These are phyloP conservation scores for Steinernema carpocapsae DNA, from an alignment of 2,888 invertebrate species.

Conservation along the genomic window DNA sequence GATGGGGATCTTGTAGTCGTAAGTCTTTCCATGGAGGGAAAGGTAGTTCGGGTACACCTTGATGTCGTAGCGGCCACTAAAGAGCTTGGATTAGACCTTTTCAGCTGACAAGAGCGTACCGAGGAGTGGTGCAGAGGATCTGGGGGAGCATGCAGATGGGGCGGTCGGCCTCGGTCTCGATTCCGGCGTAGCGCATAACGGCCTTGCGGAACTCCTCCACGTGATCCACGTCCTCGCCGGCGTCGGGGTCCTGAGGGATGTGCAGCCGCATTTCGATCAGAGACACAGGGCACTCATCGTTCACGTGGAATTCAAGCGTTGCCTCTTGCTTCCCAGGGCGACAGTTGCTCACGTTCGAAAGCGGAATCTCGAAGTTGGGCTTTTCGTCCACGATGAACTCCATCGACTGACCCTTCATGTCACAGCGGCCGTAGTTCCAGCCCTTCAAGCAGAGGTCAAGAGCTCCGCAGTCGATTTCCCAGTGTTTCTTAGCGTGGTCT, in stretches of 20 bases:
- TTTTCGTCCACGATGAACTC: conserved; percentile 64
- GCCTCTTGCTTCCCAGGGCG: conserved; percentile 88
- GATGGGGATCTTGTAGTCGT: conserved; percentile 99
- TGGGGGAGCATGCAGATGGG: conserved; percentile 95
- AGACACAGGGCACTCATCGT: conserved; percentile 95
- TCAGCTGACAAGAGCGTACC: conserved; percentile 73
- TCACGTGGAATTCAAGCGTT: conserved; percentile 84
- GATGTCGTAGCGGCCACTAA: conserved; percentile 92
- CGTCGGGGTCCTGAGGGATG: conserved; percentile 83
- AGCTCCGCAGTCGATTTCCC: conserved; percentile 82
- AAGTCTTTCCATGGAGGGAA: conserved; percentile 95
- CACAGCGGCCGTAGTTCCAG: conserved; percentile 98
- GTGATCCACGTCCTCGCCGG: conserved; percentile 80
- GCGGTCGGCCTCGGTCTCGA: conserved; percentile 87
- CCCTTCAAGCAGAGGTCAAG: conserved; percentile 92
- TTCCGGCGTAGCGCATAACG: conserved; percentile 94
- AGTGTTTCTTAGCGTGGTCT: conserved; percentile 83
- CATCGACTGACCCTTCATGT: conserved; percentile 77
- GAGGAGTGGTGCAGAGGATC: conserved; percentile 95
- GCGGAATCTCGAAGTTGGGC: conserved; percentile 88
- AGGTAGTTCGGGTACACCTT: conserved; percentile 90
- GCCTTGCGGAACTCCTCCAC: conserved; percentile 96
- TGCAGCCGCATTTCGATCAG: conserved; percentile 97
- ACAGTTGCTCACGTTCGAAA: conserved; percentile 93
- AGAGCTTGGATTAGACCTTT: conserved; percentile 56